Evolutionary conservation across 2,113 vertebrate genomes (phyloP).

Genomic region (Murina feae): DNA sequence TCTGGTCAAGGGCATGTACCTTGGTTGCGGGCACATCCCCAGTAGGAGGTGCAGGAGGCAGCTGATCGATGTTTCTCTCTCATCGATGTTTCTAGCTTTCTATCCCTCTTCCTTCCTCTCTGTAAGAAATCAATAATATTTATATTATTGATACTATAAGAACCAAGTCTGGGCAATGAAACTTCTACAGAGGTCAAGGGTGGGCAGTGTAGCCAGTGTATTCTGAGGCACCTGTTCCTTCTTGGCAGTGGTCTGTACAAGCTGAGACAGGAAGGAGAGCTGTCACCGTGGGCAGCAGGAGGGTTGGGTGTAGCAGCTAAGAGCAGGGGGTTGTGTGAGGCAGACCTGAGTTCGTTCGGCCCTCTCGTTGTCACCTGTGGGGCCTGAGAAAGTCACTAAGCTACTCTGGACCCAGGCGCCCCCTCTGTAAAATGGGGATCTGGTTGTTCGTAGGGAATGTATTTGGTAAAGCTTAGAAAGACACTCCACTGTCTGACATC

Average conservation of each 20-base stretch:
- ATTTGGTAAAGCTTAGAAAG: background rate
- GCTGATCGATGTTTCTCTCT: too few relatives aligned
- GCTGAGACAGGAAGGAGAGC: background rate
- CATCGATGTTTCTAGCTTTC: too few relatives aligned
- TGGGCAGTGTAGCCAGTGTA: too few relatives aligned
- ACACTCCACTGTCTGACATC: background rate
- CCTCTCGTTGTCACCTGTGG: background rate
- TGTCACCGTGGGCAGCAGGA: background rate
- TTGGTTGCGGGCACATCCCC: too few relatives aligned
- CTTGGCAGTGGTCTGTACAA: background rate
- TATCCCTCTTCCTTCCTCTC: too few relatives aligned
- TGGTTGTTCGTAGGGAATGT: background rate
- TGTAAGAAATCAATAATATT: too few relatives aligned
- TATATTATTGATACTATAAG: too few relatives aligned
- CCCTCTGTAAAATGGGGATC: background rate
- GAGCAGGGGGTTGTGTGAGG: background rate
- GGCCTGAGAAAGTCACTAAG: background rate
- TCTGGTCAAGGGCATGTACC: too few relatives aligned
- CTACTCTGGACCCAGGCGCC: background rate
- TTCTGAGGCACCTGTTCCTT: background rate
- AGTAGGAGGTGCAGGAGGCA: too few relatives aligned
- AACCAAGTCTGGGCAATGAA: background rate
- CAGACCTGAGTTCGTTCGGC: background rate
- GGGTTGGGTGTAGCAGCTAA: too few relatives aligned
- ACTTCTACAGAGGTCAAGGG: background rate